Evolutionary conservation across 2,888 invertebrate species (phyloP).

Genomic region (Xanthorhoe designata): DNA sequence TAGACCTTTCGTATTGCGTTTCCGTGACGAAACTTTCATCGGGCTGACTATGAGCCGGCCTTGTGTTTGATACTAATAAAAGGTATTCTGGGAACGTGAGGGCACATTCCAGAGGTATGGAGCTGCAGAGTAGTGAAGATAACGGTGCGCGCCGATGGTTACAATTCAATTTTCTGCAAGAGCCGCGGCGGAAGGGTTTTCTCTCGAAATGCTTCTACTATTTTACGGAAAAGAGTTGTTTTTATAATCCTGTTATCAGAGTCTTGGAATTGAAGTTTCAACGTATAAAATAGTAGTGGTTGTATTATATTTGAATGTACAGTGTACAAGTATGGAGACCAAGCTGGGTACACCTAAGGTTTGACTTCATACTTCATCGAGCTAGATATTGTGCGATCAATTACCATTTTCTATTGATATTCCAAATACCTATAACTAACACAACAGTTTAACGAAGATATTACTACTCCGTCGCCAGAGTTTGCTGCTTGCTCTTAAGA

Average conservation of each 20-base stretch:
- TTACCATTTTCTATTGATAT: no score
- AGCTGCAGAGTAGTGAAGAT: slow-evolving; percentile 50
- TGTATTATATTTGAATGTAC: neutral
- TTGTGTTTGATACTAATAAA: slow-evolving; percentile 57
- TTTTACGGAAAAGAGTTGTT: slow-evolving; percentile 34
- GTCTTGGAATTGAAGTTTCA: neutral
- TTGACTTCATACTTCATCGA: no score
- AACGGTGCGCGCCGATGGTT: slow-evolving; percentile 58
- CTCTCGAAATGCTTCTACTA: slow-evolving; percentile 38
- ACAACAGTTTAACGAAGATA: no score
- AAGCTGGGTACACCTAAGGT: no score
- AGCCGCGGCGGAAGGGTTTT: slow-evolving; percentile 46
- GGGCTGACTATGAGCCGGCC: slow-evolving; percentile 35
- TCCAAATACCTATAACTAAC: no score
- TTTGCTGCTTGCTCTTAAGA: no score
- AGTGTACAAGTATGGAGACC: no score
- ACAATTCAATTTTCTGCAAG: slow-evolving; percentile 73
- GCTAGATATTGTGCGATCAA: no score
- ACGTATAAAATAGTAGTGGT: no score
- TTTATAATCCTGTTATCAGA: slow-evolving; percentile 16
- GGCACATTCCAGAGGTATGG: slow-evolving; percentile 54
- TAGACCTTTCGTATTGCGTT: slow-evolving; percentile 48
- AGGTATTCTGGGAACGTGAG: slow-evolving; percentile 53
- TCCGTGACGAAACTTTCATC: slow-evolving; percentile 46
- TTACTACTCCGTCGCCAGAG: no score